phyloP scores from a whole-genome alignment of 2,113 vertebrate genomes.

The Trichomycterus rosablanca region DNA sequence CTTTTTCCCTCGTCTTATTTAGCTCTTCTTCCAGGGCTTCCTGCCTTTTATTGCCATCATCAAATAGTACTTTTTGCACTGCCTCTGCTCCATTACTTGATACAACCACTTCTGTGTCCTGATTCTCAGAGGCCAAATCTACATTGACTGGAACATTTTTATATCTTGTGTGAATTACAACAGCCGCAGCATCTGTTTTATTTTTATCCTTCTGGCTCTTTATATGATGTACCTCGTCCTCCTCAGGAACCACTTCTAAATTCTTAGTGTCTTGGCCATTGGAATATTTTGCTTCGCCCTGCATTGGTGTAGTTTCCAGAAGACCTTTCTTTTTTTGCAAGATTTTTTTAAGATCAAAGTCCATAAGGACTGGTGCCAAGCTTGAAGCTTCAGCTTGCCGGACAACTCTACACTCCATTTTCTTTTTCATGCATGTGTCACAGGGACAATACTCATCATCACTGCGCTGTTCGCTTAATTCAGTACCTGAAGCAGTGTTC shows the following conservation, averaged over 20 bases:
- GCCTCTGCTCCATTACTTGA: constrained; percentile 15
- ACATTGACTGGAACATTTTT: neutral
- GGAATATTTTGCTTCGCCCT: no score
- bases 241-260: constrained; percentile 25
- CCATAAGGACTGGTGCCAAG: constrained; percentile 66
- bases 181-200: neutral
- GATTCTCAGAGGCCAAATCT: neutral
- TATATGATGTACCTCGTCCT: neutral
- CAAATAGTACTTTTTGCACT: fast-evolving
- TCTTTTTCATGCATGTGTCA: constrained; percentile 75
- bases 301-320: neutral
- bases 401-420: constrained; percentile 38
- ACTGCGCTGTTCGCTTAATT: constrained; percentile 60
- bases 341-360: constrained; percentile 79
- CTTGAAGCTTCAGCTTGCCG: constrained; percentile 41
- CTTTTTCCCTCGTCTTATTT: neutral
- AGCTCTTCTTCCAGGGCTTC: neutral
- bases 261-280: no score
- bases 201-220: neutral
- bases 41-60: neutral
- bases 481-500: constrained; percentile 52
- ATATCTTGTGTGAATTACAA: neutral
- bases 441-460: constrained; percentile 83
- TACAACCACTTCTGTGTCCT: neutral
- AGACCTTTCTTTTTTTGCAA: constrained; percentile 63